Evolutionary conservation across 2,888 invertebrate species (phyloP).

Genomic region (Rutpela maculata): DNA sequence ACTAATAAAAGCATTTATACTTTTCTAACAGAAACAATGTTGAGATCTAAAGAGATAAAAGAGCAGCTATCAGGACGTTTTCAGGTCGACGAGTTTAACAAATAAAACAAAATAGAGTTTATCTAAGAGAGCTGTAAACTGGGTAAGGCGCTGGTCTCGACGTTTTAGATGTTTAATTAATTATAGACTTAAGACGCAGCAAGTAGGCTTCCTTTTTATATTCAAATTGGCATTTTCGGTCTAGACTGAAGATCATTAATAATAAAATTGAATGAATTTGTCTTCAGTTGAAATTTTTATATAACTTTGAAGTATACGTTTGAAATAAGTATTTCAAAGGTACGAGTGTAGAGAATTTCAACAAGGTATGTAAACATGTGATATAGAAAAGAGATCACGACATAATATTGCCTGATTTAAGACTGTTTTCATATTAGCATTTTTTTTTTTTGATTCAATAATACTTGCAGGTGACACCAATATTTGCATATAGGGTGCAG

Average conservation of each 20-base stretch:
- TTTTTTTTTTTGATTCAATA: too few relatives aligned
- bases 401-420: too few relatives aligned
- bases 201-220: neutral
- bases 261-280: neutral
- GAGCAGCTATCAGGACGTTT: conserved; percentile 6
- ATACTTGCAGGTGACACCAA: too few relatives aligned
- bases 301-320: too few relatives aligned
- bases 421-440: too few relatives aligned
- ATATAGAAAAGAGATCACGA: too few relatives aligned
- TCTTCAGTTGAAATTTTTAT: neutral
- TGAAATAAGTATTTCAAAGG: too few relatives aligned
- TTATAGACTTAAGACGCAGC: neutral
- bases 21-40: conserved; percentile 2
- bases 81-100: conserved; percentile 9
- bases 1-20: conserved; percentile 1
- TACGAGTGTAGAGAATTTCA: too few relatives aligned
- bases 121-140: conserved; percentile 4
- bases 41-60: neutral
- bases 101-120: conserved; percentile 6
- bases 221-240: neutral
- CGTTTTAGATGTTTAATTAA: neutral
- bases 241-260: neutral
- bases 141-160: neutral
- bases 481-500: too few relatives aligned
- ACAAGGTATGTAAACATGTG: too few relatives aligned